Conservation (phyloP, 2,113 vertebrate species). For the Syngnathus floridae region DNA sequence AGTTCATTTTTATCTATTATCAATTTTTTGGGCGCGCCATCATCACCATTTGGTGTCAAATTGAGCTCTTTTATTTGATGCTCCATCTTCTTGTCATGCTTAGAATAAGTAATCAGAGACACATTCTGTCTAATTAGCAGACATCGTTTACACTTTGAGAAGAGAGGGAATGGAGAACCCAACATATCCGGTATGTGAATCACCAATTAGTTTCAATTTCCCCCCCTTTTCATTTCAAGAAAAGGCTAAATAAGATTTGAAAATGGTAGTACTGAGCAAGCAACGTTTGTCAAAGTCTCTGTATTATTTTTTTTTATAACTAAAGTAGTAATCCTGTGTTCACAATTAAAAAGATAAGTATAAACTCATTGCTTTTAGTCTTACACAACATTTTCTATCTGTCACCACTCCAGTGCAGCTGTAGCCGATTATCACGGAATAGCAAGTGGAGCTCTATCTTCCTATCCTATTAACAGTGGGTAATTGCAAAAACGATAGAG, state of each 20-base stretch:
- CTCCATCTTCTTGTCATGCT: conserved; percentile 47
- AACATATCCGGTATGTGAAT: conserved; percentile 49
- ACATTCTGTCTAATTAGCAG: conserved; percentile 55
- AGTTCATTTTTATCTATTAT: background rate
- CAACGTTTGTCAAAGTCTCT: conserved; percentile 9
- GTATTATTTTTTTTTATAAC: background rate
- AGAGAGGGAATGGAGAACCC: conserved; percentile 35
- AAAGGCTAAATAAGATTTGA: conserved; percentile 8
- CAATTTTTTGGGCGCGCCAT: background rate
- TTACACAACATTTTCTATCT: conserved; percentile 19
- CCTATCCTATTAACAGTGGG: conserved; percentile 19
- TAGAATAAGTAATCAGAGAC: conserved; percentile 57
- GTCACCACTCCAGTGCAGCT: conserved; percentile 66
- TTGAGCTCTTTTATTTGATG: conserved; percentile 3
- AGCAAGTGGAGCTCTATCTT: conserved; percentile 42
- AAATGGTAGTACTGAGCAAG: conserved; percentile 4
- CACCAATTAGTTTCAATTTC: conserved; percentile 39
- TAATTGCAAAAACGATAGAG: conserved; percentile 35
- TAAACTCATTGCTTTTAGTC: conserved; percentile 32
- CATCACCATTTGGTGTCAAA: background rate
- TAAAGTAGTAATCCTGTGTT: conserved; percentile 23
- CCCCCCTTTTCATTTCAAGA: conserved; percentile 18
- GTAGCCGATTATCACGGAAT: conserved; percentile 63
- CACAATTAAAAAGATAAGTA: conserved; percentile 32
- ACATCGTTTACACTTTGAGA: conserved; percentile 42